Evolutionary conservation across 1,140 invertebrate species (phyloP).

Genomic region (Polypedilum pembai): DNA sequence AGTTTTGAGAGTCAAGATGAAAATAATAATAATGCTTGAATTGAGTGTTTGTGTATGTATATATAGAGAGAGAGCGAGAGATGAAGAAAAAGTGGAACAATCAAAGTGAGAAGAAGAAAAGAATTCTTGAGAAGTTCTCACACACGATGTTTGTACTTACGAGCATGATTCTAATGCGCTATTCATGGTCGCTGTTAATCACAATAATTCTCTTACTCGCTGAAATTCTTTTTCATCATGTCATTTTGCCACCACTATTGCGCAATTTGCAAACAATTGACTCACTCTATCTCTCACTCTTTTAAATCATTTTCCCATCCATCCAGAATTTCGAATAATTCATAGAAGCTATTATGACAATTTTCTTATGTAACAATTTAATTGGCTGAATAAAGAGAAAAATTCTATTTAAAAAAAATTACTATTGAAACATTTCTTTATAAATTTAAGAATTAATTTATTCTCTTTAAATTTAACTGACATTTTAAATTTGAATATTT

Average conservation of each 20-base stretch:
- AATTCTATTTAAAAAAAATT: no score
- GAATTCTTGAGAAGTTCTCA: slow-evolving; percentile 27
- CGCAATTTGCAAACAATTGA: no score
- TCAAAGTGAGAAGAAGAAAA: not conserved
- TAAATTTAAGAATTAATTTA: no score
- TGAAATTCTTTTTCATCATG: no score
- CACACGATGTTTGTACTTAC: not conserved
- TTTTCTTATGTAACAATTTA: slow-evolving; percentile 10
- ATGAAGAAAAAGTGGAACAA: slow-evolving; percentile 23
- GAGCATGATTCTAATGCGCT: slow-evolving; percentile 7
- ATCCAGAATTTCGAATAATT: slow-evolving; percentile 5
- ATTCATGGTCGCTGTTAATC: slow-evolving; percentile 1
- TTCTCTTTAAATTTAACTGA: no score
- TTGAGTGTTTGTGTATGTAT: no score
- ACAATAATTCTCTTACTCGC: not conserved
- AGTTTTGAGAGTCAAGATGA: not conserved
- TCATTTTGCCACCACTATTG: no score
- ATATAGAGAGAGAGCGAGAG: not conserved
- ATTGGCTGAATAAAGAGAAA: slow-evolving; percentile 3
- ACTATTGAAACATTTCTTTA: no score
- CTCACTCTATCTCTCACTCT: no score
- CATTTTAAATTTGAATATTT: no score
- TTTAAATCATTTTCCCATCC: not conserved
- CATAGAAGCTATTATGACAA: not conserved
- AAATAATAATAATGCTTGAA: not conserved